Conservation (phyloP, 1,140 invertebrate genomes). For the Zaprionus ghesquierei region DNA sequence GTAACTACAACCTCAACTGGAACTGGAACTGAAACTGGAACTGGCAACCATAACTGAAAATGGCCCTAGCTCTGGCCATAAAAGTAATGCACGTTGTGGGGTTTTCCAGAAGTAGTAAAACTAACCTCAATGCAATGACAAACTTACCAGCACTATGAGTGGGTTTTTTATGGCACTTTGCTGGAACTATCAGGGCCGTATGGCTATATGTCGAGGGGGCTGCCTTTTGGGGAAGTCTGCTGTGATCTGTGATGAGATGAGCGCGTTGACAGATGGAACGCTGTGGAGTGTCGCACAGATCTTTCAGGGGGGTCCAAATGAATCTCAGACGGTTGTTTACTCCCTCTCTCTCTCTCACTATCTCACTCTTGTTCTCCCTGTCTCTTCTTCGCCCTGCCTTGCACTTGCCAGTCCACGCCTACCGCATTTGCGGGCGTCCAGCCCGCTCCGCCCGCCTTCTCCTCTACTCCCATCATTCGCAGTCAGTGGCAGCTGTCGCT, state of each 20-base stretch:
- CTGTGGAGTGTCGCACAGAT: not conserved
- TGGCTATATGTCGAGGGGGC: not conserved
- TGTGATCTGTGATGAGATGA: not conserved
- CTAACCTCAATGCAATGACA: constrained; percentile 64
- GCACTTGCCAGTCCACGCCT: constrained; percentile 17
- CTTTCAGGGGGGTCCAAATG: not conserved
- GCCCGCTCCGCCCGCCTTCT: not conserved
- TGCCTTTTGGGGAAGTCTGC: not conserved
- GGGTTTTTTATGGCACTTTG: constrained; percentile 41
- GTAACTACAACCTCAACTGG: not conserved
- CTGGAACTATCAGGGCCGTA: constrained; percentile 18
- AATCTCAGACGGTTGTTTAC: too few relatives aligned
- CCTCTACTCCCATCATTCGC: not conserved
- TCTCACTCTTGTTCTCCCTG: not conserved
- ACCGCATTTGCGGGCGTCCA: not conserved
- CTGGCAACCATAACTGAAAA: not conserved
- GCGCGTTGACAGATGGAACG: not conserved
- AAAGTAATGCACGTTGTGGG: constrained; percentile 38
- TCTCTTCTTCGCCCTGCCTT: constrained; percentile 22
- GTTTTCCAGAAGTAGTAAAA: constrained; percentile 69
- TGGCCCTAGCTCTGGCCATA: constrained; percentile 33
- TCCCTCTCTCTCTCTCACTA: not conserved
- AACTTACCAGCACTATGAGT: constrained; percentile 39
- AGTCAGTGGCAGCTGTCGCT: constrained; percentile 40
- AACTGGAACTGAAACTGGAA: not conserved